phyloP scores from a whole-genome alignment of 2,888 invertebrate species.

The Strigamia maritima region DNA sequence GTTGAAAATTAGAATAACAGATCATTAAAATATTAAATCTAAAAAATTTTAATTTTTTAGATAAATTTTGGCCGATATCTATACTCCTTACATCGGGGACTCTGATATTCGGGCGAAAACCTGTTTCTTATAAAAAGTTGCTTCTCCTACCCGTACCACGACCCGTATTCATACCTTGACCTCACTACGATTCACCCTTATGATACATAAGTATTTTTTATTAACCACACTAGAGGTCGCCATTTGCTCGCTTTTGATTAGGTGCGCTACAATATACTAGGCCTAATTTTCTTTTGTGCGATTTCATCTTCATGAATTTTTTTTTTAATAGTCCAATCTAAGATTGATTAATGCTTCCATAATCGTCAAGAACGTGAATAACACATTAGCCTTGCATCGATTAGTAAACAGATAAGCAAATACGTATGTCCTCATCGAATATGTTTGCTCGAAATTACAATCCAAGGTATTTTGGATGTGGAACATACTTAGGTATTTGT shows the following conservation, averaged over 20 bases:
- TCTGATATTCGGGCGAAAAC: too few species aligned
- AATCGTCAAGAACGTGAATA: background rate
- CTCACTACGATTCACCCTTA: too few species aligned
- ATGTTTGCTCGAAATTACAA: background rate
- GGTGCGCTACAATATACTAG: background rate
- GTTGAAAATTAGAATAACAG: too few species aligned
- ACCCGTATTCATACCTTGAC: too few species aligned
- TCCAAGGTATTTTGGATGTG: background rate
- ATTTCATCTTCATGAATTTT: background rate
- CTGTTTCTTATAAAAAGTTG: too few species aligned
- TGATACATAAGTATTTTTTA: background rate
- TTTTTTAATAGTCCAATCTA: background rate
- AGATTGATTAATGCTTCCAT: background rate
- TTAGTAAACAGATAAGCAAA: background rate
- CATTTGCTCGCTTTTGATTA: slow-evolving; percentile 4
- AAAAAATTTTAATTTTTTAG: too few species aligned
- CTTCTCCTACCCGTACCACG: too few species aligned
- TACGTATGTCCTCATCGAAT: background rate
- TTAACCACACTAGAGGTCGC: background rate
- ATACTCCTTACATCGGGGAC: too few species aligned
- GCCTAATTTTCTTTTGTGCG: slow-evolving; percentile 4
- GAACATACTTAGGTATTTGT: background rate
- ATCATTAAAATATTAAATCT: too few species aligned
- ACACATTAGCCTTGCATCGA: background rate
- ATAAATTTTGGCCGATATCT: too few species aligned